phyloP scores from a whole-genome alignment of 1,140 invertebrate genomes.

The Homarus americanus region DNA sequence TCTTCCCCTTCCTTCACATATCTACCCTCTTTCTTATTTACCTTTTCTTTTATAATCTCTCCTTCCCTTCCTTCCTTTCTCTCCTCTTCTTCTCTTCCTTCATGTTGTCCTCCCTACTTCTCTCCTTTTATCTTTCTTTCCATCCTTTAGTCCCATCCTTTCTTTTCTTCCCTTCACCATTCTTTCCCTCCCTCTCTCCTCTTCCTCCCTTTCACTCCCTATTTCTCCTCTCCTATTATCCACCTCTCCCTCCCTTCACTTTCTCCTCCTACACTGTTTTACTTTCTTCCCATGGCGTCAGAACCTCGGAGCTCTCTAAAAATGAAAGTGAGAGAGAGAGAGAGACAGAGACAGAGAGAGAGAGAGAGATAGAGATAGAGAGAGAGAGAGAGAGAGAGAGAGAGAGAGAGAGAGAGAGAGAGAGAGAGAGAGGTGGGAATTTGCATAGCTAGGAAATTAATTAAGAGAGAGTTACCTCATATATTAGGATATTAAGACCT shows the following conservation, averaged over 20 bases:
- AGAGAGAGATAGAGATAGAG: neutral
- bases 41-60: too few relatives aligned
- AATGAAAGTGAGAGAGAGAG: neutral
- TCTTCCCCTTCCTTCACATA: too few relatives aligned
- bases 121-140: neutral
- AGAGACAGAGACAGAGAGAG: neutral
- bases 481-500: neutral
- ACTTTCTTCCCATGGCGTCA: too few relatives aligned
- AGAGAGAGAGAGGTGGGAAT: neutral
- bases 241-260: neutral
- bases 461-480: neutral
- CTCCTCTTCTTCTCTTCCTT: neutral
- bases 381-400: slow-evolving; percentile 7
- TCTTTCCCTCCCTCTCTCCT: neutral
- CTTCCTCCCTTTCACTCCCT: neutral
- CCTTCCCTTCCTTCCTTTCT: neutral
- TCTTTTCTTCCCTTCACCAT: neutral
- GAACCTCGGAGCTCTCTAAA: neutral
- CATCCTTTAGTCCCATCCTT: neutral
- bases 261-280: too few relatives aligned
- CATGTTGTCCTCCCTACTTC: neutral
- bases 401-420: neutral
- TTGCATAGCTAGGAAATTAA: neutral
- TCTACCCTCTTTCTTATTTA: too few relatives aligned
- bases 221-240: neutral